These are phyloP conservation scores for Andrena marginata DNA, from an alignment of 2,888 invertebrate genomes.

Conservation along the genomic window DNA sequence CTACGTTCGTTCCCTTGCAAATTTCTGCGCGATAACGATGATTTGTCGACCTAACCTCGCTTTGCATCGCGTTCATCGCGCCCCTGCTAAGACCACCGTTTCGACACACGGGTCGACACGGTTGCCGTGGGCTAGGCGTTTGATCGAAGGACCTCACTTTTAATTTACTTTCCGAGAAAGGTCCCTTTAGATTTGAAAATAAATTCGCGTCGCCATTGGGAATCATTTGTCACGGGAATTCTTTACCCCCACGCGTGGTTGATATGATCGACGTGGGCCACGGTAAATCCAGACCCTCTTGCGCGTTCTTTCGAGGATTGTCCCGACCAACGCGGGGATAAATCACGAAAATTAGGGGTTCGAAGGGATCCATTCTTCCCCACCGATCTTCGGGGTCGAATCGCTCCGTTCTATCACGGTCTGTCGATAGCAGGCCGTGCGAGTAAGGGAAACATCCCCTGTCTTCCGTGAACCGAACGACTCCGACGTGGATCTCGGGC, in stretches of 20 bases:
- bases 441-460: slow-evolving; percentile 41
- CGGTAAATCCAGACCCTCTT: background rate
- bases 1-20: slow-evolving; percentile 32
- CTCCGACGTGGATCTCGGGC: slow-evolving; percentile 4
- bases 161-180: background rate
- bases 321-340: background rate
- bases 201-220: background rate
- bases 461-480: slow-evolving; percentile 35
- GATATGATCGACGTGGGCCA: slow-evolving; percentile 4
- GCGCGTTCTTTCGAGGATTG: background rate
- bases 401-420: slow-evolving; percentile 62
- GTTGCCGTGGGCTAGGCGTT: no score
- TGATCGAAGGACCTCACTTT: no score
- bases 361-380: background rate
- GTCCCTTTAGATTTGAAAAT: background rate
- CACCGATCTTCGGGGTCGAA: slow-evolving; percentile 32
- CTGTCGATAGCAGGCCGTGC: slow-evolving; percentile 62
- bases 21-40: slow-evolving; percentile 39
- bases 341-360: slow-evolving; percentile 12
- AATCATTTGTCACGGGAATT: background rate
- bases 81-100: background rate
- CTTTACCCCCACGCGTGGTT: background rate
- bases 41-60: slow-evolving; percentile 10
- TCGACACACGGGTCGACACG: background rate
- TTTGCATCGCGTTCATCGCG: background rate